Base-by-base conservation (phyloP, 2,888 invertebrate species). In the Polymixis lichenea region DNA sequence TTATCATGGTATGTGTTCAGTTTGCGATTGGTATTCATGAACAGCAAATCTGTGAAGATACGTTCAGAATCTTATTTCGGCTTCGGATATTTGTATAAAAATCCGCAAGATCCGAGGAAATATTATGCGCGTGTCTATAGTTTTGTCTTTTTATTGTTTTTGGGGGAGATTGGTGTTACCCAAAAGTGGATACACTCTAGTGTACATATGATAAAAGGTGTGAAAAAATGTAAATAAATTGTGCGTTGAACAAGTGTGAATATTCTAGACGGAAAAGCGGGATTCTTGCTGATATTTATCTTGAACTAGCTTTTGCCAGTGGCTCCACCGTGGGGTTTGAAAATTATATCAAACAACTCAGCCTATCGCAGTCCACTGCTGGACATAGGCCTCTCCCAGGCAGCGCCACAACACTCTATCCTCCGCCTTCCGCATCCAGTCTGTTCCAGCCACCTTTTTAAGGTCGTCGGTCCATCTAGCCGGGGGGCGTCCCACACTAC, bases 41-140 rank as follows among this genome's bases (percentile, higher is more conserved):
- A 87, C 86, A 84, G 82, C 75, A 86, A 87, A 88, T 88, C 86
- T 84, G 85, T 84, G 86, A 83, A 87, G 84, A 88, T 84, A 81
- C 86, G 83, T 83, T 78, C 83, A 76, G 84, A 88, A 88, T 87
- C 84, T 88, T 83, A 88, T 87, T 87, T 83, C 78, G 60, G 75
- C 73, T 75, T 72, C 78, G 67, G 58, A 75, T 84, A 80, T 86
- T 86, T 82, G 75, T 86, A 82, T 77, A 84, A 86, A 87, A 87
- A 80, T 84, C 72, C 69, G n/a, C 70, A 74, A 83, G 77, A 78
- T 38, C 28, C 71, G 74, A 72, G 70, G 68, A 86, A 87, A 86
- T 87, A 86, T 86, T 86, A 86, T 83, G 81, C 74, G 86, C 75
- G 71, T 74, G 75, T 81, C 80, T 78, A 78, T 86, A 86, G 86